These are phyloP conservation scores for Mellivora capensis DNA, from an alignment of 2,113 vertebrate species.

Conservation along the genomic window DNA sequence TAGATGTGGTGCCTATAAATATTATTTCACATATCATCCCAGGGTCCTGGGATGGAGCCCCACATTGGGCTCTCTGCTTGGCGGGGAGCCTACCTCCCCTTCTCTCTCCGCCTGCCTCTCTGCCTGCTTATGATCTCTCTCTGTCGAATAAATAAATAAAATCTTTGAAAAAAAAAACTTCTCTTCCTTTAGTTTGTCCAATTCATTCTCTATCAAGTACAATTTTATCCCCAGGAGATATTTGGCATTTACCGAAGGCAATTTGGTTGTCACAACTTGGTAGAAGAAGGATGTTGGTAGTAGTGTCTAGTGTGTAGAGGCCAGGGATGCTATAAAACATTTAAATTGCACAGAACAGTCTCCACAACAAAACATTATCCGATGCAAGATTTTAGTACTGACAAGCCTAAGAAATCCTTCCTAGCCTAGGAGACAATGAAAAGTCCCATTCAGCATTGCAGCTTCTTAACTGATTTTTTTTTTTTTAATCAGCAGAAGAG, in stretches of 20 bases:
- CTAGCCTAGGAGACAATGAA: background rate
- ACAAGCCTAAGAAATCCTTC: fast-evolving
- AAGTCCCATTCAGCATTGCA: background rate
- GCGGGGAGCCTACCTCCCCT: no score
- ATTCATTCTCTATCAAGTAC: background rate
- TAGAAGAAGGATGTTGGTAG: background rate
- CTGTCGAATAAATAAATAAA: no score
- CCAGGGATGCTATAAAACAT: background rate
- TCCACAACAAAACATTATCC: background rate
- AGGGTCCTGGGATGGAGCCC: no score
- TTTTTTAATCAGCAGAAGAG: background rate
- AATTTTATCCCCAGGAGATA: background rate
- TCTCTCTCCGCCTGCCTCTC: no score
- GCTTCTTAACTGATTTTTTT: background rate
- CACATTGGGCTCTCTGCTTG: no score
- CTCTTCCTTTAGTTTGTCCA: background rate
- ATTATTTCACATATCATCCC: background rate
- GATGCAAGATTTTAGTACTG: background rate
- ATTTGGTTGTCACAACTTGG: background rate
- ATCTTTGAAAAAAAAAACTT: background rate
- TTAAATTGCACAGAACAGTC: background rate
- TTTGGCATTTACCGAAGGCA: background rate
- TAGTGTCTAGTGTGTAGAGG: background rate
- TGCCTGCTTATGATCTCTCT: no score
- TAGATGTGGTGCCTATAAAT: background rate